Evolutionary conservation across 2,888 invertebrate genomes (phyloP), one percentile per base, ranked within the genome.

Genomic region (Melitaea athalia): DNA sequence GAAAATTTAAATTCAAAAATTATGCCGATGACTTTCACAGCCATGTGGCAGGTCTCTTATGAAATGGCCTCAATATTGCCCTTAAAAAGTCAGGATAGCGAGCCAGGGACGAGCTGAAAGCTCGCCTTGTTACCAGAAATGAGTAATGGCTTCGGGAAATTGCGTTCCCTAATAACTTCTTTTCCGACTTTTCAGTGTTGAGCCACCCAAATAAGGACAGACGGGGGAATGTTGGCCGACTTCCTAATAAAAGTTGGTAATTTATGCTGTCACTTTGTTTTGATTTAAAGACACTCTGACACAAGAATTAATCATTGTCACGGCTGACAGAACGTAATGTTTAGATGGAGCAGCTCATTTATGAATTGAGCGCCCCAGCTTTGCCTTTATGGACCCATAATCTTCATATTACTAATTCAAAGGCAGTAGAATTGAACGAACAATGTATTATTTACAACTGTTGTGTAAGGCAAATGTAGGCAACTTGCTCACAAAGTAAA

Each of bases 131-230:
- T 80, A 80, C 80, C 78, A 79, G 81, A 85, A 86, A 89, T 91
- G 91, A 91, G 81, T 88, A 87, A 91, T 89, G 86, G 84, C 87
- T 86, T 81, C 79, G 82, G 84, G 85, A 89, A 89, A 91, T 91
- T 88, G 85, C 84, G 83, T 86, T 78, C 78, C 79, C 82, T 89
- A 88, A 90, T 86, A 89, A 86, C 85, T 88, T 87, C 84, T 87
- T 84, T 83, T 81, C 77, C 53, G 81, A 85, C 80, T 85, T 87
- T 85, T 82, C 85, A 86, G 85, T 81, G 80, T 79, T 81, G 82
- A 86, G 81, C 79, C 80, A 76, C 77, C 75, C 81, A 85, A 89
- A 88, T 84, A 80, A 84, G 83, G 80, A 85, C 73, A 75, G 77
- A 76, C 76, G 76, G 69, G 69, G 61, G 72, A 70, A 77, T 72